Percentiles rank a stretch among this genome's conserved stretches.
Conservation (phyloP, 2,113 vertebrate species). For the Camarhynchus parvulus region DNA sequence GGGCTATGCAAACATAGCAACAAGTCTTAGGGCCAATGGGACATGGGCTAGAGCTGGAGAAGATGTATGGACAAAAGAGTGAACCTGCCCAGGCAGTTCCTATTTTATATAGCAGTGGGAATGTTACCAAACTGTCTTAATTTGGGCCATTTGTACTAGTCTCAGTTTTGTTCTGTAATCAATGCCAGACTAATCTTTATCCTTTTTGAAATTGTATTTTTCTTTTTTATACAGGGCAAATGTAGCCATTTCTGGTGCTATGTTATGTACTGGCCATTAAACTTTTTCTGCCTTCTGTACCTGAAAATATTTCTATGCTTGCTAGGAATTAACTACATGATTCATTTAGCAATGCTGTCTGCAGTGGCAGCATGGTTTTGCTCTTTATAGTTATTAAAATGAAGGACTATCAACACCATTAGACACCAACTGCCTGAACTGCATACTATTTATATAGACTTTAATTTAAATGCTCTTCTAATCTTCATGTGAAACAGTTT, state of each 20-base stretch:
- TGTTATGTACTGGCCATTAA: neutral
- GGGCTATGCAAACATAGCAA: neutral
- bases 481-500: neutral
- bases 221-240: neutral
- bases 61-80: neutral
- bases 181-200: neutral
- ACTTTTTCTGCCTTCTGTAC: neutral
- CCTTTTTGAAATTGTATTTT: neutral
- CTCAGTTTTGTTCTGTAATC: neutral
- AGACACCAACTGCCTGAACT: neutral
- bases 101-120: neutral
- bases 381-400: neutral
- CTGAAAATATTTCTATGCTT: neutral
- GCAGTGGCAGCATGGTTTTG: neutral
- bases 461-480: neutral
- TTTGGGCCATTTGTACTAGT: neutral
- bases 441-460: neutral
- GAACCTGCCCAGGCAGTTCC: neutral
- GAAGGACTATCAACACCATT: neutral
- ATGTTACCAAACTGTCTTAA: neutral
- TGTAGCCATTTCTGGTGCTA: neutral
- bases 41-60: neutral
- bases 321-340: neutral
- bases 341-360: neutral
- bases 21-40: neutral